Base-by-base conservation (phyloP, 2,888 invertebrate species). In the Parelbella ahira region DNA sequence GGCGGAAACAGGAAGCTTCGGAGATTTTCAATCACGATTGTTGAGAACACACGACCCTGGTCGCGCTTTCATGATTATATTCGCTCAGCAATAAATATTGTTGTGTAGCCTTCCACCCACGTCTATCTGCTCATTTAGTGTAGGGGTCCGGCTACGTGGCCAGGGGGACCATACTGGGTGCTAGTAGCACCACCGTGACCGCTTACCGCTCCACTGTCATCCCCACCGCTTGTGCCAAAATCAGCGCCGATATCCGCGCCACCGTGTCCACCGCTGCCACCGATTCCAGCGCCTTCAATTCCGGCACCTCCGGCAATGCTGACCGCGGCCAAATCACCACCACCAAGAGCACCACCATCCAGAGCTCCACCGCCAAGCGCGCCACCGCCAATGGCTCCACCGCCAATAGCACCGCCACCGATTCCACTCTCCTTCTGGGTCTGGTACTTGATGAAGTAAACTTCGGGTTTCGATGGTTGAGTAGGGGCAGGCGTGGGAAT, bases 381-480 rank as follows among this genome's bases (percentile, higher is more conserved):
- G 4, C 72, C 77, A 47, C 74, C 74, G 2, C 68, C 61, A 29
- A 75, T 61, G 18, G 56, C 51, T 36, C 70, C 75, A 32, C 81
- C 69, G 2, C 75, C 78, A 13, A 77, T 68, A 32, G 56, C 77
- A 47, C 74, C 74, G 2, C 68, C 61, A 29, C 75, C 60, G 18
- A 77, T 68, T 30, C 77, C 73, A 37, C 77, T 77, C 51, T 89
- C 88, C 64, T 80, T 88, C 80, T 93, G 92, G 46, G 93, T 92
- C 88, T 92, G 93, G 90, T 94, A 93, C 56, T 92, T 91, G 90
- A 93, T 95, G 90, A 95, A 95, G 91, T 95, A 95, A 43, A 95
- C 95, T 86, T 95, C 95, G 43, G 95, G 95, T 88, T 96, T 95
- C 74, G 93, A 92, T 51, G 95, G 95, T 65, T 93, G 93, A 36